Evolutionary conservation across 2,113 vertebrate genomes (phyloP).

Genomic region (Carollia perspicillata): DNA sequence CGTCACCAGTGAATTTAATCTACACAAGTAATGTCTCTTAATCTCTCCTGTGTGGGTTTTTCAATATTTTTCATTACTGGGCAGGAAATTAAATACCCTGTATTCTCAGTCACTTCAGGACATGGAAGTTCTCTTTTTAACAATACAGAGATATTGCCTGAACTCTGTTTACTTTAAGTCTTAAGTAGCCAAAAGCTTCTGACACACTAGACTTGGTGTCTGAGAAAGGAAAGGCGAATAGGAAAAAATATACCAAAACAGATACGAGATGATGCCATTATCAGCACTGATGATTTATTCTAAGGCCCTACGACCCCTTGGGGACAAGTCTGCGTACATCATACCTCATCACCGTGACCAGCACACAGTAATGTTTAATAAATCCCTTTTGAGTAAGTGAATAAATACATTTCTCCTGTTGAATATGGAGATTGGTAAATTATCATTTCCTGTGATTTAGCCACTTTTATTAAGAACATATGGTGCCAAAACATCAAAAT

Average conservation of each 20-base stretch:
- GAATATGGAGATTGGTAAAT: conserved; percentile 13
- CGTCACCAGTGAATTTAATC: conserved; percentile 24
- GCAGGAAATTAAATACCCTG: conserved; percentile 57
- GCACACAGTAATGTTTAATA: background rate
- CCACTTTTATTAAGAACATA: background rate
- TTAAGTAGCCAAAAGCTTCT: conserved; percentile 31
- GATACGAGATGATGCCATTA: background rate
- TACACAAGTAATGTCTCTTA: conserved; percentile 47
- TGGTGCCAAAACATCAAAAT: background rate
- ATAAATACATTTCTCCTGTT: conserved; percentile 12
- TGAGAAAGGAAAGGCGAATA: background rate
- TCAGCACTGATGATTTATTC: background rate
- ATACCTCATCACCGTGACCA: background rate
- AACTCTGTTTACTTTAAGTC: conserved; percentile 1
- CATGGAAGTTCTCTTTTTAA: conserved; percentile 3
- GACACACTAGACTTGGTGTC: background rate
- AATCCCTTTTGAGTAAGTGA: conserved; percentile 28
- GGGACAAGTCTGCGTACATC: background rate
- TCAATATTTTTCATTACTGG: conserved; percentile 41
- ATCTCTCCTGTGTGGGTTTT: conserved; percentile 15
- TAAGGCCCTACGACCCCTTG: background rate
- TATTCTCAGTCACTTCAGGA: conserved; percentile 49
- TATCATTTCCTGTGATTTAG: conserved; percentile 14
- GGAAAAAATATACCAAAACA: background rate
- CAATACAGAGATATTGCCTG: conserved; percentile 28